Evolutionary conservation across 2,888 invertebrate genomes (phyloP), one percentile per base, ranked within the genome.

Genomic region (Diloba caeruleocephala): DNA sequence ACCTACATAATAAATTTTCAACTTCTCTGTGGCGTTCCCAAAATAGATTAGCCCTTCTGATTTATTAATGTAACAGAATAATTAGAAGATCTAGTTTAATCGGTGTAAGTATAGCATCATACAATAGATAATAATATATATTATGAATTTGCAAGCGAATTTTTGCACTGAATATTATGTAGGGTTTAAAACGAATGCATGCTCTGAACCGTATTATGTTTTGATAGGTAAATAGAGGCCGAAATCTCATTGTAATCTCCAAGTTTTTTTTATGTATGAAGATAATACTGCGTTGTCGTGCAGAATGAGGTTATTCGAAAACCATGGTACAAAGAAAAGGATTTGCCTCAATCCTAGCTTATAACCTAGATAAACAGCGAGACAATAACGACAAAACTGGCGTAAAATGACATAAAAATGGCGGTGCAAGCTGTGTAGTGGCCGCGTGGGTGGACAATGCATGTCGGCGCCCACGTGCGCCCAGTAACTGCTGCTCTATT

Each of bases 401-500:
- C 61, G 57, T 60, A 61, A 71, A 76, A 68, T 67, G 34, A 60
- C 57, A 74, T 70, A 76, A 76, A 75, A 74, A 67, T 71, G 63
- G 52, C 34, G 53, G 63, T 61, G 58, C 62, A 36, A 55, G 39
- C 55, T 62, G 64, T 72, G 71, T 43, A 39, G 56, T 37, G 36
- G 15, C 13, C n/a, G 43, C 44, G 79, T 76, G 59, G 78, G 79
- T 56, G 70, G 64, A 75, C 71, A 76, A 68, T 74, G 76, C 76
- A 75, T 52, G 59, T 48, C 41, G 34, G 12, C 78, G 62, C 84
- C 82, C 79, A 84, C 83, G 72, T 76, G 71, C 59, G 65, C 59
- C 21, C 72, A 53, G 74, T 65, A 64, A 74, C 73, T 66, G 74
- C 64, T 74, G 78, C 76, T 74, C 76, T 68, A 82, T 81, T 78